phyloP scores from a whole-genome alignment of 2,797 vertebrate genomes.

The Falco peregrinus region DNA sequence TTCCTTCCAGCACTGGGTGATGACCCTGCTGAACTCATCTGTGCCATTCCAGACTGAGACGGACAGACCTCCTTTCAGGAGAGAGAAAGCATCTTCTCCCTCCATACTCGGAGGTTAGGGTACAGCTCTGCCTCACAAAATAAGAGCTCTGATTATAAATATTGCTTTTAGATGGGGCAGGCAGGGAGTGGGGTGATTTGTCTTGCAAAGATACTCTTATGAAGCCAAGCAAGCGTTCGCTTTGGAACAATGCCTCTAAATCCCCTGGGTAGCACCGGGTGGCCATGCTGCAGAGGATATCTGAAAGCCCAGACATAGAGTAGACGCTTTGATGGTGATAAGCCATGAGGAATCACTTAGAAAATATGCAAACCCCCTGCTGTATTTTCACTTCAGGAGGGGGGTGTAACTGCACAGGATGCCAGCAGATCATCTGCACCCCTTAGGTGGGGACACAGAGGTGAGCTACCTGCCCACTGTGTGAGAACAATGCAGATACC shows the following conservation, averaged over 20 bases:
- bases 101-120: background rate
- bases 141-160: background rate
- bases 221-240: constrained; percentile 1
- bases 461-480: background rate
- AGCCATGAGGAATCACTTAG: background rate
- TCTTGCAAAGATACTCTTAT: background rate
- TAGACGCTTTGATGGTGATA: background rate
- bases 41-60: background rate
- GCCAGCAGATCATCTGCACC: background rate
- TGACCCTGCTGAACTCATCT: background rate
- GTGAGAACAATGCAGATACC: background rate
- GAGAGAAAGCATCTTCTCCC: background rate
- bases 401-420: background rate
- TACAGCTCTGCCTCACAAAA: constrained; percentile 18
- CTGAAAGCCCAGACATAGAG: background rate
- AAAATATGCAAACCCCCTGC: background rate
- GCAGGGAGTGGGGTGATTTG: background rate
- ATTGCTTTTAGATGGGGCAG: background rate
- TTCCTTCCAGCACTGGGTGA: constrained; percentile 9
- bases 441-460: background rate
- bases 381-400: background rate
- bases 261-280: background rate
- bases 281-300: background rate
- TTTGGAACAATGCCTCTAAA: background rate
- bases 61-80: background rate